Evolutionary conservation across 2,888 invertebrate species (phyloP).

Genomic region (Fragum fragum): DNA sequence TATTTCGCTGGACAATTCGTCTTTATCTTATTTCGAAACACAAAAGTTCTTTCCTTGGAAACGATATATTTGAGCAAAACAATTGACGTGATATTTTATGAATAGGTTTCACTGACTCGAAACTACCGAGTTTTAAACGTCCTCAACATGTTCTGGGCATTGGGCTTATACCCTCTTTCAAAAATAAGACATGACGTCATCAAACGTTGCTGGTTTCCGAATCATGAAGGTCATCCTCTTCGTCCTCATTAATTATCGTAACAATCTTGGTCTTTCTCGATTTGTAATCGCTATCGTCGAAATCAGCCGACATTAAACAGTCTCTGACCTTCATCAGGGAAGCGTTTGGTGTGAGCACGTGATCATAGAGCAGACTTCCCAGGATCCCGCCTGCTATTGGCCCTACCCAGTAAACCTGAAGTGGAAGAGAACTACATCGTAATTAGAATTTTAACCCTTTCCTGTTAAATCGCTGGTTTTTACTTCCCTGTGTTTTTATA

Average conservation of each 20-base stretch:
- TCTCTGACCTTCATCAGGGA: conserved; percentile 66
- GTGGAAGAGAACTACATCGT: too few relatives aligned
- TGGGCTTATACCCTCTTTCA: too few relatives aligned
- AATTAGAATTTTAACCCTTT: too few relatives aligned
- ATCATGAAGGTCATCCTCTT: background rate
- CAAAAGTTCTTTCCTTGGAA: too few relatives aligned
- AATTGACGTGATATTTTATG: too few relatives aligned
- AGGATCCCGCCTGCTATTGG: conserved; percentile 77
- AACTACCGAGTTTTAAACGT: background rate
- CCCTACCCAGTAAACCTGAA: conserved; percentile 82
- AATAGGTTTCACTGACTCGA: too few relatives aligned
- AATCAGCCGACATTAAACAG: conserved; percentile 67
- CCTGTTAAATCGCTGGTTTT: too few relatives aligned
- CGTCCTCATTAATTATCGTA: conserved; percentile 32
- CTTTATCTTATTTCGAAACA: too few relatives aligned
- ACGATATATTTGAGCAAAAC: too few relatives aligned
- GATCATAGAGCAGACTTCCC: conserved; percentile 79
- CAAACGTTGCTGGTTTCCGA: conserved; percentile 27
- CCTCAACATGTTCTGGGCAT: too few relatives aligned
- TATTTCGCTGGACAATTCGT: too few relatives aligned
- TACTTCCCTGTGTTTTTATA: too few relatives aligned
- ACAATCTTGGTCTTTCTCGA: conserved; percentile 34
- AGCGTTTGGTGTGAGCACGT: conserved; percentile 78
- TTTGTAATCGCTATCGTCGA: conserved; percentile 66
- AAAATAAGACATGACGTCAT: conserved; percentile 15